A percentile compares a stretch with the other conserved stretches of the same genome.
Conservation (phyloP, 2,797 vertebrate genomes). For the Apodemus agrarius region DNA sequence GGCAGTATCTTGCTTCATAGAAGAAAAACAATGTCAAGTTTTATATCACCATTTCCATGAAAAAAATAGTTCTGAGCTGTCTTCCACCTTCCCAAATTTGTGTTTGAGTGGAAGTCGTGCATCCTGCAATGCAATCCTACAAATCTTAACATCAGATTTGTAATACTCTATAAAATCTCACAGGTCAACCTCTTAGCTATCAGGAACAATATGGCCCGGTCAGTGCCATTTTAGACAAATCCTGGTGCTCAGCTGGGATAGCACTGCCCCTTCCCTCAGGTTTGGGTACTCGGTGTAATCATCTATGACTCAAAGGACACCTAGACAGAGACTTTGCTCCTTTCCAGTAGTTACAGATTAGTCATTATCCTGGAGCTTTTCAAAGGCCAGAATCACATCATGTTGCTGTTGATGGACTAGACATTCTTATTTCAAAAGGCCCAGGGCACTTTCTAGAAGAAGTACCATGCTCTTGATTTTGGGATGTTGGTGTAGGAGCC, state of each 20-base stretch:
- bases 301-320: conserved; percentile 88
- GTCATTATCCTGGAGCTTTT: conserved; percentile 92
- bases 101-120: conserved; percentile 94
- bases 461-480: conserved; percentile 90
- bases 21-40: conserved; percentile 97
- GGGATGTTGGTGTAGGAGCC: conserved; percentile 94
- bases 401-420: conserved; percentile 92
- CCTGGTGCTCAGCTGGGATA: not conserved
- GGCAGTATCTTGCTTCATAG: conserved; percentile 91
- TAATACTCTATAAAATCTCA: conserved; percentile 94
- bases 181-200: conserved; percentile 96
- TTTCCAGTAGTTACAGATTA: conserved; percentile 92
- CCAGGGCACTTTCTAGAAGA: conserved; percentile 90
- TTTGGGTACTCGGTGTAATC: not conserved
- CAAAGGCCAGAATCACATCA: conserved; percentile 93
- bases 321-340: conserved; percentile 91
- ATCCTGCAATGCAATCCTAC: conserved; percentile 88
- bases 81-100: conserved; percentile 96
- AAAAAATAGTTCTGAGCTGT: conserved; percentile 97
- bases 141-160: conserved; percentile 90
- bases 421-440: conserved; percentile 92
- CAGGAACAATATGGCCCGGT: conserved; percentile 94
- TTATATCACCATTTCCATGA: conserved; percentile 91
- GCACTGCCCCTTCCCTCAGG: not conserved
- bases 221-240: conserved; percentile 93